Evolutionary conservation across 2,888 invertebrate genomes (phyloP).

Genomic region (Argyresthia albistria): DNA sequence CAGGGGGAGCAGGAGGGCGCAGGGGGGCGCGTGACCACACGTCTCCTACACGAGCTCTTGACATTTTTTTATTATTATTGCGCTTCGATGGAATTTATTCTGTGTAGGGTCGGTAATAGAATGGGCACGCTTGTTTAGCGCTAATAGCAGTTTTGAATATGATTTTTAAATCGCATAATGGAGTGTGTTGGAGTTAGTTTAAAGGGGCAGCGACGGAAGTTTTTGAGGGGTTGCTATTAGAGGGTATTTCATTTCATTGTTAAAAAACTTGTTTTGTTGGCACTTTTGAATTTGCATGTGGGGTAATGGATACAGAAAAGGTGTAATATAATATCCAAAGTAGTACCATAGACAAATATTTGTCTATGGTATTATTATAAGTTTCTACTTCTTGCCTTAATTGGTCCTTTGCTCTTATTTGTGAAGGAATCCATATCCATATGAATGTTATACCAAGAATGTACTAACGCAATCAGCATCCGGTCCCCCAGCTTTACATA

Average conservation of each 20-base stretch:
- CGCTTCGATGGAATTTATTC: slow-evolving; percentile 67
- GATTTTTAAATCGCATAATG: slow-evolving; percentile 68
- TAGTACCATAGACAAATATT: no score
- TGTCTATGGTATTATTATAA: no score
- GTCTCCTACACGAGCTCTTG: slow-evolving; percentile 69
- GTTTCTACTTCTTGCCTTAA: no score
- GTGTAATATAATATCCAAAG: no score
- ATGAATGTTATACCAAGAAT: not conserved
- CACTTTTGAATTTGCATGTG: no score
- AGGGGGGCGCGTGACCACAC: slow-evolving; percentile 59
- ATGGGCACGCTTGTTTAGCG: slow-evolving; percentile 52
- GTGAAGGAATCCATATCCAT: no score
- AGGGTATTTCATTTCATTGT: no score
- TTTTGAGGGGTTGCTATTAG: not conserved
- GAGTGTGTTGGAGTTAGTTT: slow-evolving; percentile 58
- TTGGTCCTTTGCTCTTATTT: no score
- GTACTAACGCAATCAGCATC: not conserved
- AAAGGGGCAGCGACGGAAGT: slow-evolving; percentile 24
- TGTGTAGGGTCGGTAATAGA: slow-evolving; percentile 52
- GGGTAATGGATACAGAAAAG: no score
- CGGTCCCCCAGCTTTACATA: not conserved
- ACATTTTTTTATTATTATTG: slow-evolving; percentile 73
- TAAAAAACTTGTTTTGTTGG: no score
- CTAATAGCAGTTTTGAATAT: slow-evolving; percentile 61
- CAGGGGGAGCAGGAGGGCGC: slow-evolving; percentile 13